Base-by-base conservation (phyloP, 64 coral and sea anemone species). In the Astreopora myriophthalma region DNA sequence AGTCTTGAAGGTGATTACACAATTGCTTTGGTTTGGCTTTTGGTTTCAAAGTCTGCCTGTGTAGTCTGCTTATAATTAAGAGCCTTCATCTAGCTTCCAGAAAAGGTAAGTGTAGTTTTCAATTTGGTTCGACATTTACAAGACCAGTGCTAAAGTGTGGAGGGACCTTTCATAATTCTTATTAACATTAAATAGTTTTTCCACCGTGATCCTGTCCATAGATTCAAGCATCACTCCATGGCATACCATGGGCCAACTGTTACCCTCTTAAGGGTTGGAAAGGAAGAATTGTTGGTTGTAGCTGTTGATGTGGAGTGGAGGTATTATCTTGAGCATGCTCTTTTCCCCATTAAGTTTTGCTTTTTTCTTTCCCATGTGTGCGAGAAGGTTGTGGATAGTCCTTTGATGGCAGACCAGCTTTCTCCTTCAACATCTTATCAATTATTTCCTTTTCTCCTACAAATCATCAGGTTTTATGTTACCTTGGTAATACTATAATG, bases 141-240 rank as follows among this genome's bases (percentile, higher is more conserved):
- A n/a, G n/a, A n/a, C n/a, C n/a, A n/a, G n/a, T n/a, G n/a, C n/a
- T n/a, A 46, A 46, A 46, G 42, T 5, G 5, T 46, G 42, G 42
- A 46, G 11, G 5, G 42, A 11, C 11, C 19, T 6, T 34, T 67
- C 65, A 34, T 20, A 5, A 67, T 40, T 51, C 1, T 29, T 17
- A 16, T 30, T n/a, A 35, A 69, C 30, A 86, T 63, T 31, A 13
- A 2, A 55, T 19, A 55, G 13, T 55, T 55, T 39, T 32, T 80
- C 31, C 71, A 11, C 13, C 5, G 8, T 85, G 4, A 10, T 28
- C 8, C 28, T 87, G 19, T 89, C 46, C 48, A 36, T 74, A 96
- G 95, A 79, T 96, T 96, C 79, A 96, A 96, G 79, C 95, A 96
- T 77, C 95, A 96, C 66, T 96, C 91, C 37, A 79, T 96, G 52